Percentiles rank a stretch among this genome's conserved stretches.
These are phyloP conservation scores for Solea solea DNA, from an alignment of 2,113 vertebrate species.

Conservation along the genomic window DNA sequence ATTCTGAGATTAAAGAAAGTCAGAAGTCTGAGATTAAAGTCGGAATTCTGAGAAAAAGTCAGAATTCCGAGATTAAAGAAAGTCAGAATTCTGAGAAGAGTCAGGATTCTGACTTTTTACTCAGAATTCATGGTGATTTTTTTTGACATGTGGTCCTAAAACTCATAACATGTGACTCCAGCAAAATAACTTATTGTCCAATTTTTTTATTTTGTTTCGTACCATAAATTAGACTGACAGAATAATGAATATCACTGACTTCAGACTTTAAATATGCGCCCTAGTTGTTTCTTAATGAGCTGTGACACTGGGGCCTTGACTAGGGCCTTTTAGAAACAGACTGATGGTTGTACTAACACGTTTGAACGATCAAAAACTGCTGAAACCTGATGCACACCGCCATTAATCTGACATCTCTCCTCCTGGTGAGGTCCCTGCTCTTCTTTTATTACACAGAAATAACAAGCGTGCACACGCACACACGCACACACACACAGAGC, in stretches of 20 bases:
- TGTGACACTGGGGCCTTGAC: not conserved
- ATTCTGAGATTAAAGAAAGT: no score
- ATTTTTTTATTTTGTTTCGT: no score
- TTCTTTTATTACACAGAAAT: conserved; percentile 38
- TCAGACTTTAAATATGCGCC: not conserved
- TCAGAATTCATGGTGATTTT: no score
- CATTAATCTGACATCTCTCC: conserved; percentile 24
- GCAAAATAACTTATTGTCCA: no score
- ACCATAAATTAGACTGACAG: no score
- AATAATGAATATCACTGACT: not conserved
- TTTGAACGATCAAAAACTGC: conserved; percentile 49
- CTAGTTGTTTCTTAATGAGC: conserved; percentile 16
- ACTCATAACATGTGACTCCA: not conserved
- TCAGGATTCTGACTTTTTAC: no score
- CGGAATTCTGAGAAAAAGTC: no score
- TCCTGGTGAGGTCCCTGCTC: not conserved
- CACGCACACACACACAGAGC: not conserved
- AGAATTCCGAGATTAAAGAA: no score
- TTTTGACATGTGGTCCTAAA: no score
- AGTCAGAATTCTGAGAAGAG: no score
- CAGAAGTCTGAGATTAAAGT: no score
- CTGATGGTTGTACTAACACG: conserved; percentile 20
- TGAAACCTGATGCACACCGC: conserved; percentile 43
- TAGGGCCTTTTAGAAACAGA: not conserved
- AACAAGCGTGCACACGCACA: conserved; percentile 12